Conservation (phyloP, 2,888 invertebrate genomes). For the Halictus ligatus region DNA sequence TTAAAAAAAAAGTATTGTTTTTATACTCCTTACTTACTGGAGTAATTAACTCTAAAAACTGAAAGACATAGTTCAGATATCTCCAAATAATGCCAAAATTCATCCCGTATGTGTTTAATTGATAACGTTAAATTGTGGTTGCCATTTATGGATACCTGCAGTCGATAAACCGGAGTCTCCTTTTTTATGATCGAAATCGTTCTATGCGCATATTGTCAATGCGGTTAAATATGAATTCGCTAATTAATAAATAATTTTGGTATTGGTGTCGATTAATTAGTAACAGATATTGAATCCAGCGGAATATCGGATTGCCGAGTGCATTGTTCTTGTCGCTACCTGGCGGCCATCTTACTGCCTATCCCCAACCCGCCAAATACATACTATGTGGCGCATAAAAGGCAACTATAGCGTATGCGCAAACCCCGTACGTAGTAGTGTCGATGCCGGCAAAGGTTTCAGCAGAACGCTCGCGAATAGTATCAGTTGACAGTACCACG, state of each 20-base stretch:
- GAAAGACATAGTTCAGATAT: too few species aligned
- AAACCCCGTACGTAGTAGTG: constrained; percentile 8
- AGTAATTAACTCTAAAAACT: neutral
- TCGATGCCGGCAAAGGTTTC: constrained; percentile 40
- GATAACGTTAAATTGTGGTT: neutral
- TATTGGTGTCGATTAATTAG: neutral
- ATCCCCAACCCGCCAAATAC: constrained; percentile 34
- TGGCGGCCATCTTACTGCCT: constrained; percentile 49
- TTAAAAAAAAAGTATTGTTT: neutral
- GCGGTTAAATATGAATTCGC: neutral
- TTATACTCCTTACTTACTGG: neutral
- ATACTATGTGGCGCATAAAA: constrained; percentile 39
- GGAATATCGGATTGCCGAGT: neutral
- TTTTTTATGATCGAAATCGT: neutral
- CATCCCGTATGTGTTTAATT: neutral
- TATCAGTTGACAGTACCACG: constrained; percentile 2
- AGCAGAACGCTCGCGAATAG: neutral
- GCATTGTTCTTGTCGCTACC: constrained; percentile 35
- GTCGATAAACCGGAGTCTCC: neutral
- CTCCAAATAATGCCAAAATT: neutral
- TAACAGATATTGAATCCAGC: neutral
- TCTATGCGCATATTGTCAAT: neutral
- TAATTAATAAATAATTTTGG: neutral
- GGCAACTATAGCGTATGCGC: constrained; percentile 51
- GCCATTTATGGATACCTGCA: neutral